phyloP scores from a whole-genome alignment of 1,140 invertebrate genomes.

The Drosophila erecta region DNA sequence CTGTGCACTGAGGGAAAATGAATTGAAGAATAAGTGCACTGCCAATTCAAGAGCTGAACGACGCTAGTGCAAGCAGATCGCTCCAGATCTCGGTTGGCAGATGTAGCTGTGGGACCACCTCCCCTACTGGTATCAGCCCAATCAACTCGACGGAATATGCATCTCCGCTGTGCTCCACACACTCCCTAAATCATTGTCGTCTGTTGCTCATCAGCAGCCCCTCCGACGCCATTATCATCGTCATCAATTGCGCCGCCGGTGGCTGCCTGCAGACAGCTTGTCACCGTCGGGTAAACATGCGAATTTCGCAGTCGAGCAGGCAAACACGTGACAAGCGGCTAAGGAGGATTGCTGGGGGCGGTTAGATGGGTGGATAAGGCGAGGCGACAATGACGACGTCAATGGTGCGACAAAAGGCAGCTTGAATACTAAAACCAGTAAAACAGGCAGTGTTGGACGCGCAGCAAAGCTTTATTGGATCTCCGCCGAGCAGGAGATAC shows the following conservation, averaged over 20 bases:
- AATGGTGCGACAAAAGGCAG: slow-evolving; percentile 71
- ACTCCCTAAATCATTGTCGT: slow-evolving; percentile 76
- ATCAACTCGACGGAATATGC: slow-evolving; percentile 40
- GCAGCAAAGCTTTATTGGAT: slow-evolving; percentile 28
- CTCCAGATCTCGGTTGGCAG: too few species aligned
- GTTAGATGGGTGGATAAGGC: slow-evolving; percentile 26
- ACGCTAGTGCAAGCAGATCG: too few species aligned
- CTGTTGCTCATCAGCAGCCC: slow-evolving; percentile 66
- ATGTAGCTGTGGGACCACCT: not conserved
- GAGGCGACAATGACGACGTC: slow-evolving; percentile 74
- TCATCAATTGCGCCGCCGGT: slow-evolving; percentile 73
- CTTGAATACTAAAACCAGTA: slow-evolving; percentile 78
- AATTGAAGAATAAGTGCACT: not conserved
- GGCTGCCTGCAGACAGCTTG: slow-evolving; percentile 80
- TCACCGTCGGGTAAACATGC: slow-evolving; percentile 80
- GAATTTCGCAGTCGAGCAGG: slow-evolving; percentile 81
- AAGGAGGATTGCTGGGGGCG: slow-evolving; percentile 25
- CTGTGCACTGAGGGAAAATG: not conserved
- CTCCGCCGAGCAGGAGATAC: not conserved
- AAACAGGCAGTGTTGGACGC: slow-evolving; percentile 27
- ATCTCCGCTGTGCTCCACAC: slow-evolving; percentile 30
- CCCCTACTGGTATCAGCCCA: slow-evolving; percentile 45
- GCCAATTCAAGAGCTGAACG: too few species aligned
- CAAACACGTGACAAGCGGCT: slow-evolving; percentile 74
- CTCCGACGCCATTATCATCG: slow-evolving; percentile 66